phyloP scores from a whole-genome alignment of 2,888 invertebrate genomes.

The Netelia fuscicornis region DNA sequence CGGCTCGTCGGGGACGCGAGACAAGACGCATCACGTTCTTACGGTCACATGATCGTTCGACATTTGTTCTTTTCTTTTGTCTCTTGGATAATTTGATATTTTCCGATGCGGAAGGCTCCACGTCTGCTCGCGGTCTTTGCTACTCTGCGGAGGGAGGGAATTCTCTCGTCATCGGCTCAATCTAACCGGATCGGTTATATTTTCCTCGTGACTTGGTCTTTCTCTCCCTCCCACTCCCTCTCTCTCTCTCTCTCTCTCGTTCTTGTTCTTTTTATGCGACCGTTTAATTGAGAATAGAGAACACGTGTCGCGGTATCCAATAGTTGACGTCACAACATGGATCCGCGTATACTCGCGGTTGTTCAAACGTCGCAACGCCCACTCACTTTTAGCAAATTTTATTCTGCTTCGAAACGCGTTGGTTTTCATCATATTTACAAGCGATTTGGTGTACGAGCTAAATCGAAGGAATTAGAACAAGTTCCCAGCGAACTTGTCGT shows the following conservation, averaged over 20 bases:
- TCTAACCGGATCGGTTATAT: constrained; percentile 61
- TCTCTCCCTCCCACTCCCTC: constrained; percentile 31
- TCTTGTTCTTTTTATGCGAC: constrained; percentile 58
- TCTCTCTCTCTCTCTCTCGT: background rate
- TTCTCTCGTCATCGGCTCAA: constrained; percentile 45
- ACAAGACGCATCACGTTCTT: background rate
- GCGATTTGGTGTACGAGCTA: too few species aligned
- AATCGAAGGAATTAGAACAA: too few species aligned
- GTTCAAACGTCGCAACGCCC: constrained; percentile 51
- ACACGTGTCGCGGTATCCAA: background rate
- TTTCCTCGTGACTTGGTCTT: constrained; percentile 69
- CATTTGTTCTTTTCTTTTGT: constrained; percentile 3
- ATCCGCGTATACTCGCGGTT: constrained; percentile 49
- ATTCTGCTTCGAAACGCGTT: background rate
- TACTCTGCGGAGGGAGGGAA: background rate
- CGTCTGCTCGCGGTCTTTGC: background rate
- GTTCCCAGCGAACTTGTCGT: too few species aligned
- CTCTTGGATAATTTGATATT: background rate
- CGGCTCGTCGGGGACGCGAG: constrained; percentile 3
- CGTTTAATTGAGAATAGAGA: constrained; percentile 68
- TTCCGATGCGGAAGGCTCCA: background rate
- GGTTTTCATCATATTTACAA: background rate
- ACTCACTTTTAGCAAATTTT: constrained; percentile 44
- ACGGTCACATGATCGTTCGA: background rate
- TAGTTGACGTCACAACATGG: constrained; percentile 62